Evolutionary conservation across 30 jellyfish, hydroid and myxozoan genomes (phyloP).

Genomic region (Turritopsis dohrnii): DNA sequence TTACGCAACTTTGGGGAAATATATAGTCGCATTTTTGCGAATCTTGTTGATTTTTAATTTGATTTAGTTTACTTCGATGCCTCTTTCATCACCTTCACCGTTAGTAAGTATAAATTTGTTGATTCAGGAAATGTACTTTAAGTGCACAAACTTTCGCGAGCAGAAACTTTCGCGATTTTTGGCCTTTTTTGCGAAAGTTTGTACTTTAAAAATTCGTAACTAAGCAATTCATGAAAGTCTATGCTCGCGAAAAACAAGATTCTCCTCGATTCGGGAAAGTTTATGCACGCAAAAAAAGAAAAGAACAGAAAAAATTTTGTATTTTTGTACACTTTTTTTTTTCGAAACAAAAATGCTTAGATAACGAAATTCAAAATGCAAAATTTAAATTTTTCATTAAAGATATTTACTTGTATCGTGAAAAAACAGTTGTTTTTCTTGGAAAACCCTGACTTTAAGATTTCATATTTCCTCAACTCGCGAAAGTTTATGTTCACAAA

Average conservation of each 20-base stretch:
- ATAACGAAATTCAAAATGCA: background rate
- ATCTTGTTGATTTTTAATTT: too few species aligned
- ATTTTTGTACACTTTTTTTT: background rate
- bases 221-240: background rate
- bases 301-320: background rate
- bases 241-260: background rate
- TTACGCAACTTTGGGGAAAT: too few species aligned
- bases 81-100: too few species aligned
- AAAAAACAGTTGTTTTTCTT: background rate
- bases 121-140: too few species aligned
- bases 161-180: constrained; percentile 18
- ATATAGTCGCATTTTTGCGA: too few species aligned
- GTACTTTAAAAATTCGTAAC: background rate
- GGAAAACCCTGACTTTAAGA: background rate
- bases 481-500: background rate
- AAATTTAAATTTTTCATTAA: background rate
- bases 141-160: constrained; percentile 4
- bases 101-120: too few species aligned
- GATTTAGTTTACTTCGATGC: too few species aligned
- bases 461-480: background rate
- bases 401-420: background rate
- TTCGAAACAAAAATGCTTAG: background rate
- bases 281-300: background rate
- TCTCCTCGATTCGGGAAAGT: background rate
- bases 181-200: background rate